Base-by-base conservation (phyloP, 2,113 vertebrate genomes). In the Pygoscelis antarcticus region DNA sequence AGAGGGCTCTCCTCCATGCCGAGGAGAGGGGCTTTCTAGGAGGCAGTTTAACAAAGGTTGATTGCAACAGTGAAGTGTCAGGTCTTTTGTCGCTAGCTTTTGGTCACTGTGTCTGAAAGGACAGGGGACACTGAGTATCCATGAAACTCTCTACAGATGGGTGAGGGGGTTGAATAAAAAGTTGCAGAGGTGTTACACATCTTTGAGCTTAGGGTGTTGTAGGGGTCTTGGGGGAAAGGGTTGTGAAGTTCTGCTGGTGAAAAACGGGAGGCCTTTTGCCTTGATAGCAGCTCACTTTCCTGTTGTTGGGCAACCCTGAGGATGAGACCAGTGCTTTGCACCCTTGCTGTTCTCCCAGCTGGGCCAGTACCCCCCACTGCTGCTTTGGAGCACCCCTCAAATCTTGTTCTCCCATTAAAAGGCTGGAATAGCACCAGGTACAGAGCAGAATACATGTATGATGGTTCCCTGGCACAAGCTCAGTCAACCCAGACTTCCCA, bases 141-240 rank as follows among this genome's bases (percentile, higher is more conserved):
- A 13, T 13, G 55, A 29, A 87, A 66, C 38, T 79, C 49, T 51
- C 16, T 51, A 14, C 17, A 21, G 21, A 8, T 19, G 34, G 30
- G 3, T 0, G 2, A 83, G 13, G 27, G 20, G 7, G 3, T 23
- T 65, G 47, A 88, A 42, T 36, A 23, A 52, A 51, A 38, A 52
- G 12, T 20, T 83, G 40, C n/a, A 60, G 11, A 70, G 29, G 12
- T 91, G 7, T 71, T 36, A 8, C 0, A 0, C 29, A 4, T 82
- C 69, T 42, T 29, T 77, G 34, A 75, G 34, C 27, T 76, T 32
- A 65, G 58, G 27, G 30, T 46, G 55, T 65, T 40, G 17, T 13
- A 55, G 38, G 26, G 58, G 20, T 60, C 19, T 68, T 42, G 11
- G 46, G 20, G 38, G 20, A 92, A 66, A 78, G 16, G 6, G 8